phyloP scores from a whole-genome alignment of 2,888 invertebrate species.

The Drosophila flavopinicola region DNA sequence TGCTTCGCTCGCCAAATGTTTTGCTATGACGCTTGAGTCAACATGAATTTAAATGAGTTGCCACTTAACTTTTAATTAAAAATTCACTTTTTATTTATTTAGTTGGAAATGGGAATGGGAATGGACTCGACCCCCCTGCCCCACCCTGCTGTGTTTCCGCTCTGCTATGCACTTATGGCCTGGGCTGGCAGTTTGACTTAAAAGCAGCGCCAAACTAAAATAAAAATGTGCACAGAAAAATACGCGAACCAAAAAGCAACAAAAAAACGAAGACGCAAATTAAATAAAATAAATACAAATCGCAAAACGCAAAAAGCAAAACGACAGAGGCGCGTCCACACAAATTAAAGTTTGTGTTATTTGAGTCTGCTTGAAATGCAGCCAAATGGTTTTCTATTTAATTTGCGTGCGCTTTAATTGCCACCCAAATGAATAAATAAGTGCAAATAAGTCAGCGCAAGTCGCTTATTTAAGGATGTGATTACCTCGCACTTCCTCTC shows the following conservation, averaged over 20 bases:
- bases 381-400: constrained; percentile 72
- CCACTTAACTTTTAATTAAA: constrained; percentile 82
- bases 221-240: constrained; percentile 51
- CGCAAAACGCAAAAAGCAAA: background rate
- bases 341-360: constrained; percentile 79
- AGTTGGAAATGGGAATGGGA: constrained; percentile 71
- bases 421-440: constrained; percentile 66
- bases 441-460: constrained; percentile 48
- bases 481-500: constrained; percentile 29
- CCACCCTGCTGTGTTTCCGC: constrained; percentile 1
- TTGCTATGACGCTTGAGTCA: constrained; percentile 80
- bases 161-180: constrained; percentile 51
- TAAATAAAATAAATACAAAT: constrained; percentile 28
- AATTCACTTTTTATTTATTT: constrained; percentile 81
- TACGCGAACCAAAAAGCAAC: constrained; percentile 17
- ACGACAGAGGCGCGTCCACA: constrained; percentile 49
- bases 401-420: constrained; percentile 72
- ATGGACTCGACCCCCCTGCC: constrained; percentile 53
- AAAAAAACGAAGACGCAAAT: constrained; percentile 13
- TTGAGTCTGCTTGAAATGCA: constrained; percentile 77
- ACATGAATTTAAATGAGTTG: constrained; percentile 82
- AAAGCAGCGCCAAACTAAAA: constrained; percentile 69
- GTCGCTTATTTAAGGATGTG: constrained; percentile 28
- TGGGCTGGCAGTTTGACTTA: constrained; percentile 66
- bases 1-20: constrained; percentile 67